Evolutionary conservation across 92 coral and sea anemone species (phyloP).

Genomic region (Paramuricea clavata): DNA sequence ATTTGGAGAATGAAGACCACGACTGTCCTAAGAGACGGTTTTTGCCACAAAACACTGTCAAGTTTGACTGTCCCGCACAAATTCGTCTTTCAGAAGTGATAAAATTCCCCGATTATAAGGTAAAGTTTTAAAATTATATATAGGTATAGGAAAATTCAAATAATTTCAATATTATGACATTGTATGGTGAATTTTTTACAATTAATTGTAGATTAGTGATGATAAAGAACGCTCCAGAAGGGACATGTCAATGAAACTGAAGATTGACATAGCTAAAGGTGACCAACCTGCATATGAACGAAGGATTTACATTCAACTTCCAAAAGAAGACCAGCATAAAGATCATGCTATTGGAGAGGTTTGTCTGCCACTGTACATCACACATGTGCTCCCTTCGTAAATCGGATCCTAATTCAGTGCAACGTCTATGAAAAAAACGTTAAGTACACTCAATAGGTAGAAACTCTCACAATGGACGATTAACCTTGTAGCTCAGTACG

Average conservation of each 20-base stretch:
- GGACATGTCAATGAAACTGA: conserved; percentile 68
- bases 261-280: conserved; percentile 50
- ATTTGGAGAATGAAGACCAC: conserved; percentile 63
- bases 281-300: conserved; percentile 63
- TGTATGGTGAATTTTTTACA: background rate
- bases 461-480: too few species aligned
- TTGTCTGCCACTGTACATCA: conserved; percentile 21
- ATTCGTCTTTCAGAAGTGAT: conserved; percentile 64
- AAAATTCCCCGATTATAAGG: conserved; percentile 58
- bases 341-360: conserved; percentile 74
- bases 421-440: background rate
- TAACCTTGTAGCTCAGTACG: too few species aligned
- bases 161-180: background rate
- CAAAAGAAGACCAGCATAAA: conserved; percentile 70
- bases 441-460: too few species aligned
- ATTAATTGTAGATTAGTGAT: conserved; percentile 51
- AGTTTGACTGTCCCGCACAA: conserved; percentile 67
- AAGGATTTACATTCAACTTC: conserved; percentile 61
- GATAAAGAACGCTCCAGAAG: conserved; percentile 61
- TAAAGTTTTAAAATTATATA: background rate
- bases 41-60: conserved; percentile 70
- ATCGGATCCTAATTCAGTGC: too few species aligned
- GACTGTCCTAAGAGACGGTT: conserved; percentile 54
- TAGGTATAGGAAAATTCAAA: background rate
- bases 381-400: too few species aligned